Conservation (phyloP, 2,888 invertebrate genomes). For the Drosophila kanekoi region DNA sequence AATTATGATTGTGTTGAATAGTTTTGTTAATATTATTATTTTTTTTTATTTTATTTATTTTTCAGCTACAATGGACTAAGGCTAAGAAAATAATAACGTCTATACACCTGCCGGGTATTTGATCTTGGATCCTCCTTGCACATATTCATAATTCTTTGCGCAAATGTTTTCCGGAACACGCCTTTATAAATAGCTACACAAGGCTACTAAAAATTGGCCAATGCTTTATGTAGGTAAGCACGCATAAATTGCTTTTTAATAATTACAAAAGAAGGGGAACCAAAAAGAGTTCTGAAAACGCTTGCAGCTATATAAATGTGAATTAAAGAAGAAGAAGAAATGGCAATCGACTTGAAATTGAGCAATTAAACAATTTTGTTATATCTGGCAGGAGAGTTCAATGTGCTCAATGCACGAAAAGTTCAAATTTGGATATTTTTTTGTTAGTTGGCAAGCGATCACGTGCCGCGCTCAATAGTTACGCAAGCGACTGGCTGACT, state of each 20-base stretch:
- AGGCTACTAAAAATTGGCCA: slow-evolving; percentile 31
- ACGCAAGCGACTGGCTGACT: slow-evolving; percentile 47
- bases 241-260: slow-evolving; percentile 64
- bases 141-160: background rate
- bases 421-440: slow-evolving; percentile 6
- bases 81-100: too few species aligned
- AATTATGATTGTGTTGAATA: too few species aligned
- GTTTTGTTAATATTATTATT: too few species aligned
- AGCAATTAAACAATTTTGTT: slow-evolving; percentile 61
- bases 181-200: slow-evolving; percentile 10
- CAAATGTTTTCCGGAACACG: slow-evolving; percentile 18
- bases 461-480: slow-evolving; percentile 61
- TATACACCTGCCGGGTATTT: too few species aligned
- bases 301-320: slow-evolving; percentile 50
- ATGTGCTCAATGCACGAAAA: slow-evolving; percentile 61
- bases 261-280: slow-evolving; percentile 37
- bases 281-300: slow-evolving; percentile 30
- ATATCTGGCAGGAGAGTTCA: slow-evolving; percentile 51
- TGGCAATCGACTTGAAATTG: slow-evolving; percentile 58
- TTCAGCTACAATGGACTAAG: too few species aligned
- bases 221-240: slow-evolving; percentile 20
- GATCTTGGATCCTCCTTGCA: too few species aligned
- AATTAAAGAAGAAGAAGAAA: slow-evolving; percentile 32
- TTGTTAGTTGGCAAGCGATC: slow-evolving; percentile 22
- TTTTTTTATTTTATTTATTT: too few species aligned